phyloP scores from a whole-genome alignment of 2,113 vertebrate species.

The Megaceryle maxima region DNA sequence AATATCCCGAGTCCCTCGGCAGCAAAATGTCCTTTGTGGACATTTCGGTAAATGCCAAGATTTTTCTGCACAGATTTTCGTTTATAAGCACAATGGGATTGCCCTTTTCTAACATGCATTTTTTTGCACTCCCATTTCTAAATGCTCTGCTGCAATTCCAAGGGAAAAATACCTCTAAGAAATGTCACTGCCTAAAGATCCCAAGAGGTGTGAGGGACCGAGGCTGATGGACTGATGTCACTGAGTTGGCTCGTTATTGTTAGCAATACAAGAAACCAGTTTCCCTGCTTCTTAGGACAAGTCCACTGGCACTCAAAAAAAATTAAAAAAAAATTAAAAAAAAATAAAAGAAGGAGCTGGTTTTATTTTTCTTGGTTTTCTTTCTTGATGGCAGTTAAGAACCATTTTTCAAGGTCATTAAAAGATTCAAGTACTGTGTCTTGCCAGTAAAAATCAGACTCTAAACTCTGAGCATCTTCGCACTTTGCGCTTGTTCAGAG shows the following conservation, averaged over 20 bases:
- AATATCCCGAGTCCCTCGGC: too few species aligned
- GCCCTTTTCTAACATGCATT: not conserved
- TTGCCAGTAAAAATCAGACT: not conserved
- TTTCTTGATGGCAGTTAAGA: not conserved
- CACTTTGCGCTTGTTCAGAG: not conserved
- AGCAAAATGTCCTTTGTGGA: not conserved
- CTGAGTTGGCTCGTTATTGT: not conserved
- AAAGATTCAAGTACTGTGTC: not conserved
- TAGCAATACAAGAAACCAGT: not conserved
- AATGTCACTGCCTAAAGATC: not conserved
- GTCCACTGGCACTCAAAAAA: not conserved
- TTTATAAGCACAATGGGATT: not conserved
- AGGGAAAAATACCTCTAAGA: not conserved
- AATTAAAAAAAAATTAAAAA: too few species aligned
- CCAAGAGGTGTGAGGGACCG: not conserved
- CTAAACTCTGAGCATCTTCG: not conserved
- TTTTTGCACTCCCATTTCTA: not conserved
- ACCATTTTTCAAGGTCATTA: not conserved
- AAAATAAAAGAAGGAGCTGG: not conserved
- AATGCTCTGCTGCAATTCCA: not conserved
- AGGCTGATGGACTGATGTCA: not conserved
- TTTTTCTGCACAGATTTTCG: not conserved
- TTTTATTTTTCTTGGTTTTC: not conserved
- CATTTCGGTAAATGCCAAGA: not conserved
- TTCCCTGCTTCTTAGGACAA: not conserved